phyloP scores from a whole-genome alignment of 2,113 vertebrate species.

The Protobothrops mucrosquamatus region DNA sequence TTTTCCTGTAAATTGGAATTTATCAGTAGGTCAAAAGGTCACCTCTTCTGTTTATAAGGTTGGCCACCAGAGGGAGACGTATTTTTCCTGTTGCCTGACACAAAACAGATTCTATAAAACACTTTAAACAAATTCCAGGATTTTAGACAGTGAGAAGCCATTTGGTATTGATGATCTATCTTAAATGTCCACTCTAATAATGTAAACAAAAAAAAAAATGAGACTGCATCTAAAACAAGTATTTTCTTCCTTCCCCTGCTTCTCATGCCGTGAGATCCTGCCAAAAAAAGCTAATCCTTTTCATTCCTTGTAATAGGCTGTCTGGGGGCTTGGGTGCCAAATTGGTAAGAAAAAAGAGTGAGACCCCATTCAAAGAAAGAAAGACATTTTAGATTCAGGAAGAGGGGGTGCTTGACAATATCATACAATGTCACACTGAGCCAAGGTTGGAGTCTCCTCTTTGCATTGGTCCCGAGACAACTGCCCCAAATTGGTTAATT shows the following conservation, averaged over 20 bases:
- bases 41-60: not conserved
- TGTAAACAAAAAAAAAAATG: not conserved
- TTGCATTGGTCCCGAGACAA: not conserved
- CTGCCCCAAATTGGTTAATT: not conserved
- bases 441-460: not conserved
- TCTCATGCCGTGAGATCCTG: rapidly evolving
- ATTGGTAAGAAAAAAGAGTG: not conserved
- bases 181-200: rapidly evolving
- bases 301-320: not conserved
- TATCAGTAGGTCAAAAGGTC: not conserved
- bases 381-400: not conserved
- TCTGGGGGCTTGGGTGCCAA: not conserved
- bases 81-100: not conserved
- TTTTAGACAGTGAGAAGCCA: not conserved
- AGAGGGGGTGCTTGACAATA: not conserved
- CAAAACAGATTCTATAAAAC: not conserved
- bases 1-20: not conserved
- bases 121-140: not conserved
- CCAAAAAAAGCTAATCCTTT: not conserved
- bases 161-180: not conserved
- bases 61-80: constrained; percentile 33
- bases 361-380: not conserved
- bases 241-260: not conserved
- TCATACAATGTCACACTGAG: not conserved
- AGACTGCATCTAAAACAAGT: rapidly evolving